These are phyloP conservation scores for Vanessa cardui DNA, from an alignment of 2,888 invertebrate species.

Conservation along the genomic window DNA sequence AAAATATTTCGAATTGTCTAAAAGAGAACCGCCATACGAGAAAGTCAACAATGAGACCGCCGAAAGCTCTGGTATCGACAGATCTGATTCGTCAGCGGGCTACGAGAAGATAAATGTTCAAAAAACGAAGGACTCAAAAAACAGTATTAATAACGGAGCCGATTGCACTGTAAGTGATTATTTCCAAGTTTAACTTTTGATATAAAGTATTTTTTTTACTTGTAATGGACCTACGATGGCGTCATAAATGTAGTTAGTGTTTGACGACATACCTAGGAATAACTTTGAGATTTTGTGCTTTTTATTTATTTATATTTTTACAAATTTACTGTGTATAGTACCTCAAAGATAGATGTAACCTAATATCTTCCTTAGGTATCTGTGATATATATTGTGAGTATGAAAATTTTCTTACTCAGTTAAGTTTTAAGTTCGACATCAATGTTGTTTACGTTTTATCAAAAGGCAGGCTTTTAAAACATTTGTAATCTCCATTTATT, in stretches of 20 bases:
- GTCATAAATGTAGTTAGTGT: constrained; percentile 6
- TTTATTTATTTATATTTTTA: constrained; percentile 63
- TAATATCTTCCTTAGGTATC: constrained; percentile 78
- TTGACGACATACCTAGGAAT: constrained; percentile 37
- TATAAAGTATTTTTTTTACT: constrained; percentile 24
- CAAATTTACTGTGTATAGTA: constrained; percentile 59
- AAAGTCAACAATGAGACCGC: constrained; percentile 74
- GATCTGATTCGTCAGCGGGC: constrained; percentile 72
- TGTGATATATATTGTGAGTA: constrained; percentile 75
- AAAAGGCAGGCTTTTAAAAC: constrained; percentile 36
- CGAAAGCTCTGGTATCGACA: constrained; percentile 53
- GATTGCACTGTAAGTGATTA: constrained; percentile 74
- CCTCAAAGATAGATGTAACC: constrained; percentile 66
- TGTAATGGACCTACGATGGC: constrained; percentile 18
- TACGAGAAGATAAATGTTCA: constrained; percentile 73
- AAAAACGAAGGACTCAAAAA: constrained; percentile 60
- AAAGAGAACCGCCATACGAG: constrained; percentile 87
- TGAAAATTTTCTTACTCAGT: constrained; percentile 55
- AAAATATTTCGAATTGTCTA: constrained; percentile 85
- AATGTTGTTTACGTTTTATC: constrained; percentile 34
- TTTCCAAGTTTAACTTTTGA: constrained; percentile 69
- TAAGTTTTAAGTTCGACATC: constrained; percentile 46
- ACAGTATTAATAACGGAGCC: constrained; percentile 72
- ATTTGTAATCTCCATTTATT: constrained; percentile 47
- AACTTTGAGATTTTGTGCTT: constrained; percentile 66